Base-by-base conservation (phyloP, 2,113 vertebrate species). In the Charadrius vociferus region DNA sequence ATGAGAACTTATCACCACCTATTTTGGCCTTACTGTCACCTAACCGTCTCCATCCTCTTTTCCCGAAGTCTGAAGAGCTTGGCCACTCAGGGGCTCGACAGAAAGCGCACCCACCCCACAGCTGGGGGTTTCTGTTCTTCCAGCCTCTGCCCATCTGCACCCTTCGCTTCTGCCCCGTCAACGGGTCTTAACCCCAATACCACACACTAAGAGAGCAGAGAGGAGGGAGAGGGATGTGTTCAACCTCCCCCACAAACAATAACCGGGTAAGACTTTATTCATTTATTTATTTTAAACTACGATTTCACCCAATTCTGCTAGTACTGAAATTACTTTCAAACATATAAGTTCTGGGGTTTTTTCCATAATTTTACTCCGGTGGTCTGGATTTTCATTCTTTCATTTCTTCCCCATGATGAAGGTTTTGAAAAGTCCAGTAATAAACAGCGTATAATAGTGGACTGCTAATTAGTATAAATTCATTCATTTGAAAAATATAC, bases 141-240 rank as follows among this genome's bases (percentile, higher is more conserved):
- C 52, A 86, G 50, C 41, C 80, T 0, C 0, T 7, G 45, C 37
- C 26, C 72, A 10, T 2, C 80, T 1, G 37, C 36, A 7, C 30
- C 41, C 36, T 41, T 7, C 7, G 4, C 41, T 68, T 15, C 56
- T 55, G 86, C 45, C 75, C 36, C 47, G 10, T 1, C 17, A 11
- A 50, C 22, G 49, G 49, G 49, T 23, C 23, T 50, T 50, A 23
- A 2, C 4, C 3, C 29, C 29, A 4, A 32, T 0, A 8, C 30
- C 45, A 17, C 0, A 0, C 0, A 0, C 34, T 1, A 1, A 0
- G 24, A 7, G 11, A 9, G 43, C 36, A 65, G 39, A 26, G 68
- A 29, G 18, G 10, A 43, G 43, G 10, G 23, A n/a, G 7, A n/a
- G 53, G 49, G n/a, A 20, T 3, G 9, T 5, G 23, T 6, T 13